Conservation (phyloP, 2,113 vertebrate genomes). For the Paramormyrops kingsleyae region DNA sequence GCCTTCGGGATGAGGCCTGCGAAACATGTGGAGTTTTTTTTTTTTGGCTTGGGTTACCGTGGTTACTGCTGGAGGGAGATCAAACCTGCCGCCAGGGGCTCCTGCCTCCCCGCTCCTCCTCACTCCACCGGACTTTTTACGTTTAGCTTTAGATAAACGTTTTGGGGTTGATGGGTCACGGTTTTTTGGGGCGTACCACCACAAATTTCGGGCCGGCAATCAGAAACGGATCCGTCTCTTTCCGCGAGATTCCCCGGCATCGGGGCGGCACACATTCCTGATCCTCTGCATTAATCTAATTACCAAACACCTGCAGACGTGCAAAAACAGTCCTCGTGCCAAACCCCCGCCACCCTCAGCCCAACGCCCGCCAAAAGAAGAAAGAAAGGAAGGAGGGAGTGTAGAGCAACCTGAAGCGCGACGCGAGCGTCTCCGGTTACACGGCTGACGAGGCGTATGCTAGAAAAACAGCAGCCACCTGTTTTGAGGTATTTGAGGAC, state of each 20-base stretch:
- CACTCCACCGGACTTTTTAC: conserved; percentile 71
- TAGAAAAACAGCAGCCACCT: conserved; percentile 59
- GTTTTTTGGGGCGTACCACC: conserved; percentile 65
- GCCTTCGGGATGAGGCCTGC: conserved; percentile 56
- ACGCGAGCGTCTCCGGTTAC: conserved; percentile 72
- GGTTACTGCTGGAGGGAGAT: conserved; percentile 78
- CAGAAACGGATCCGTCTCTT: conserved; percentile 66
- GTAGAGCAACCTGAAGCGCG: conserved; percentile 71
- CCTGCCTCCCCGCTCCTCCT: conserved; percentile 50
- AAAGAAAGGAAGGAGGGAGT: conserved; percentile 60
- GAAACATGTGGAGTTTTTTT: conserved; percentile 41
- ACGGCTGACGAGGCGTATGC: conserved; percentile 71
- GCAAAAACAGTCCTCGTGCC: conserved; percentile 77
- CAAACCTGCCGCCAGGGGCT: conserved; percentile 60
- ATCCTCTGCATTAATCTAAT: conserved; percentile 82
- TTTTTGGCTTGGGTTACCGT: conserved; percentile 52
- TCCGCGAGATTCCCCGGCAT: conserved; percentile 56
- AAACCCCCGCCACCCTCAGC: conserved; percentile 50
- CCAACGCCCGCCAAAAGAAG: conserved; percentile 43
- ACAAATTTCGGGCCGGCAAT: conserved; percentile 62
- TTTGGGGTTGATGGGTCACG: conserved; percentile 66
- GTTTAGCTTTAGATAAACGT: conserved; percentile 80
- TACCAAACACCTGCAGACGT: conserved; percentile 89
- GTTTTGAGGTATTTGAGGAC: conserved; percentile 46
- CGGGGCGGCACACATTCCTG: conserved; percentile 70